phyloP scores from a whole-genome alignment of 92 coral and sea anemone genomes.

The Paramuricea clavata region DNA sequence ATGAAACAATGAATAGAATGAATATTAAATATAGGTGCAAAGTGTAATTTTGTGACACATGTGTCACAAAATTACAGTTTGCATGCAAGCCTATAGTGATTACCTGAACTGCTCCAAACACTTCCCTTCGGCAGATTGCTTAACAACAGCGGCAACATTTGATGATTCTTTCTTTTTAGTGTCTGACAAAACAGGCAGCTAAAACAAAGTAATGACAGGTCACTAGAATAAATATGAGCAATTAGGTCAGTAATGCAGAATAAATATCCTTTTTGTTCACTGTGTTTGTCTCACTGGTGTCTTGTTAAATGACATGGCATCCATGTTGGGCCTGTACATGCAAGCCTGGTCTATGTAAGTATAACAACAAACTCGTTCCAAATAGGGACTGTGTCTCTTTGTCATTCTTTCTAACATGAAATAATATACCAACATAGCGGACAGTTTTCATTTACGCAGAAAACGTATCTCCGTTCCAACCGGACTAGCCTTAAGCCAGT shows the following conservation, averaged over 20 bases:
- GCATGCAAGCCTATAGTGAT: too few species aligned
- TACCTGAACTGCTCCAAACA: conserved; percentile 95
- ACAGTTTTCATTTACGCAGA: too few species aligned
- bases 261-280: neutral
- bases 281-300: too few species aligned
- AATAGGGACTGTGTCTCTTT: too few species aligned
- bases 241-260: neutral
- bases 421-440: too few species aligned
- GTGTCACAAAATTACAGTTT: neutral
- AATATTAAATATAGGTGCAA: neutral
- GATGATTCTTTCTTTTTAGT: conserved; percentile 77
- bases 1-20: neutral
- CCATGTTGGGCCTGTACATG: too few species aligned
- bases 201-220: conserved; percentile 53
- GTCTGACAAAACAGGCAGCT: conserved; percentile 83
- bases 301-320: too few species aligned
- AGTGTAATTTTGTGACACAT: neutral
- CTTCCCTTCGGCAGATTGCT: conserved; percentile 88
- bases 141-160: conserved; percentile 69
- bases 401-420: too few species aligned
- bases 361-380: too few species aligned
- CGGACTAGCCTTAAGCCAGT: too few species aligned
- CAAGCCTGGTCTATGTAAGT: too few species aligned
- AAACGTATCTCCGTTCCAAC: too few species aligned
- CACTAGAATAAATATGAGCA: conserved; percentile 45